These are phyloP conservation scores for Hoplostethus atlanticus DNA, from an alignment of 2,797 vertebrate species.

Conservation along the genomic window DNA sequence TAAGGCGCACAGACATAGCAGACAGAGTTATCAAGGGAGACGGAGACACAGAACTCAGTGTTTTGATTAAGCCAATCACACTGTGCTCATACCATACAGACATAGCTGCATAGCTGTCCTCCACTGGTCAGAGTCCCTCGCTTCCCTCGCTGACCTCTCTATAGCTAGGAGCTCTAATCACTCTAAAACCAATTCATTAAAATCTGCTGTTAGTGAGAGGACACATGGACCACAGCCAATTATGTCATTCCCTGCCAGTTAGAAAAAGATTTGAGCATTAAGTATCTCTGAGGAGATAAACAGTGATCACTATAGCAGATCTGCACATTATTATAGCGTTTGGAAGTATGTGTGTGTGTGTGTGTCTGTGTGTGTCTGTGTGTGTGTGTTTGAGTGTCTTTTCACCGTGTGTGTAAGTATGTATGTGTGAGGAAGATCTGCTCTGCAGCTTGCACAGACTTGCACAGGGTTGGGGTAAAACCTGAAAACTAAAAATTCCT, in stretches of 20 bases:
- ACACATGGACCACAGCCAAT: slow-evolving; percentile 83
- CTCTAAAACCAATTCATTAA: slow-evolving; percentile 84
- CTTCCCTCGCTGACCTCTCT: slow-evolving; percentile 74
- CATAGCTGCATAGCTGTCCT: slow-evolving; percentile 46
- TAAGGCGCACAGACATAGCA: slow-evolving; percentile 43
- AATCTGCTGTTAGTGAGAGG: slow-evolving; percentile 82
- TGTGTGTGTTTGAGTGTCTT: slow-evolving; percentile 8
- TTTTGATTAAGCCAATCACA: slow-evolving; percentile 64
- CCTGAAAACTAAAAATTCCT: slow-evolving; percentile 5
- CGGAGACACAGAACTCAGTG: slow-evolving; percentile 49
- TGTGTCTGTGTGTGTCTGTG: slow-evolving; percentile 4
- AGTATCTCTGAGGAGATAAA: slow-evolving; percentile 75
- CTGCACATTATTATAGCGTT: slow-evolving; percentile 60
- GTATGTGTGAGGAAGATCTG: slow-evolving; percentile 11
- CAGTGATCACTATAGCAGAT: slow-evolving; percentile 71
- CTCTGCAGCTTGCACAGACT: slow-evolving; percentile 5
- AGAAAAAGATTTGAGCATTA: slow-evolving; percentile 82
- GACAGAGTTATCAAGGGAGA: slow-evolving; percentile 59
- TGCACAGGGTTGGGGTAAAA: background rate
- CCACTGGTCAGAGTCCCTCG: slow-evolving; percentile 58
- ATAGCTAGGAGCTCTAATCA: slow-evolving; percentile 78
- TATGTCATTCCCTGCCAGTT: slow-evolving; percentile 83
- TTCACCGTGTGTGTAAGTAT: slow-evolving; percentile 5
- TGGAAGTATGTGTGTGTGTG: slow-evolving; percentile 31
- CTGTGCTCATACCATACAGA: slow-evolving; percentile 41